These are phyloP conservation scores for Phortica magna DNA, from an alignment of 2,888 invertebrate species.

Conservation along the genomic window DNA sequence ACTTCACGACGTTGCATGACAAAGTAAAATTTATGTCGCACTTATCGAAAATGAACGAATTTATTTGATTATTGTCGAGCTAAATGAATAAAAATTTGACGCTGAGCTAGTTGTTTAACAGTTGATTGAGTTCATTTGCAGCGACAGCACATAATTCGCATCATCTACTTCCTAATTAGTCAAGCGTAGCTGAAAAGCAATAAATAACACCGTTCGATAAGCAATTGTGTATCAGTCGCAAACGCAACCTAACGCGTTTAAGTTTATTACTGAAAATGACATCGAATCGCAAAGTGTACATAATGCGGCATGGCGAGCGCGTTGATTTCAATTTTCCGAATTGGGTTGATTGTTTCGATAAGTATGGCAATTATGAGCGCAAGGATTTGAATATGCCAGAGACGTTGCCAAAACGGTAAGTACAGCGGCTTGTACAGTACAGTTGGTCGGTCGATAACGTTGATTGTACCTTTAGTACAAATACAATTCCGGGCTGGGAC, in stretches of 20 bases:
- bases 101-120: background rate
- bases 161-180: too few relatives aligned
- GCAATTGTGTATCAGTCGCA: too few relatives aligned
- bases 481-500: constrained; percentile 80
- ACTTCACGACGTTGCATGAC: constrained; percentile 5
- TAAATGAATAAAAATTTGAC: background rate
- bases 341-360: constrained; percentile 94
- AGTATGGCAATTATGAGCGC: constrained; percentile 85
- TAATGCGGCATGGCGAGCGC: constrained; percentile 95
- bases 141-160: background rate
- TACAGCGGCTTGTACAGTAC: background rate
- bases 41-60: constrained; percentile 38
- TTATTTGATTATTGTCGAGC: background rate
- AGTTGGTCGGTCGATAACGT: background rate
- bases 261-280: background rate
- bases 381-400: constrained; percentile 96
- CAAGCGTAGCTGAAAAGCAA: too few relatives aligned
- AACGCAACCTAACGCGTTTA: background rate
- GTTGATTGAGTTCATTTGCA: background rate
- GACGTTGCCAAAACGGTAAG: constrained; percentile 82
- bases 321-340: constrained; percentile 95
- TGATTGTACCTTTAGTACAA: background rate
- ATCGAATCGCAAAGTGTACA: constrained; percentile 79
- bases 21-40: background rate
- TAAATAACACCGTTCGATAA: too few relatives aligned